Evolutionary conservation across 2,797 vertebrate species (phyloP), one percentile per base, ranked within the genome.

Genomic region (Apodemus agrarius): DNA sequence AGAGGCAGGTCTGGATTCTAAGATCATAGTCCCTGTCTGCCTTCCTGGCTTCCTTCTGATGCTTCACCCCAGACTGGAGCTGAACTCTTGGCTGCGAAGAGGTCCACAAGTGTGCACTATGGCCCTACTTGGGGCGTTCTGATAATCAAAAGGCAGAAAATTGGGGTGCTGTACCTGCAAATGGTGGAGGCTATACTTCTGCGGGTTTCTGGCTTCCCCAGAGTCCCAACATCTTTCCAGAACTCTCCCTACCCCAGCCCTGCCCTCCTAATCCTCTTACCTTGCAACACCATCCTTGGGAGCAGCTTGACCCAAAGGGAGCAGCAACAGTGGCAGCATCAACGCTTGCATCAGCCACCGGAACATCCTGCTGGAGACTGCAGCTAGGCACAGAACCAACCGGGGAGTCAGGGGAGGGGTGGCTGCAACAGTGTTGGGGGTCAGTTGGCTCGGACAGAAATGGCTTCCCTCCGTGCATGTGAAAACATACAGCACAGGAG

Each of bases 201-300:
- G 7, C n/a, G 40, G 8, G 61, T 43, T 92, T 31, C 92, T 46
- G 37, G 61, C 34, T 46, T 78, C 81, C 80, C 80, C 17, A 12
- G 63, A 49, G 57, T n/a, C 86, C 72, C 11, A 40, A 88, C 49
- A 57, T n/a, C 59, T 40, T 76, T 81, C 67, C 24, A 34, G 61
- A 93, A 40, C 16, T 1, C 4, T 2, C 0, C 0, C 2, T 8
- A 1, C 16, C 59, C 11, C 52, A 3, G 46, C 21, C 67, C 96
- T 95, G 65, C 54, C 65, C 59, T 46, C 31, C 4, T 26, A 2
- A 0, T 1, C 34, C 86, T 2, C 0, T 96, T 96, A 98, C 98
- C 98, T 98, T 3, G 13, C 1, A 0, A 6, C 46, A 21, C 96
- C 97, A 0, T 95, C 96, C 75, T 93, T 97, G 93, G 98, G 98